Conservation (phyloP, 37 sponge, comb jelly and placozoan genomes). For the Spongilla lacustris region DNA sequence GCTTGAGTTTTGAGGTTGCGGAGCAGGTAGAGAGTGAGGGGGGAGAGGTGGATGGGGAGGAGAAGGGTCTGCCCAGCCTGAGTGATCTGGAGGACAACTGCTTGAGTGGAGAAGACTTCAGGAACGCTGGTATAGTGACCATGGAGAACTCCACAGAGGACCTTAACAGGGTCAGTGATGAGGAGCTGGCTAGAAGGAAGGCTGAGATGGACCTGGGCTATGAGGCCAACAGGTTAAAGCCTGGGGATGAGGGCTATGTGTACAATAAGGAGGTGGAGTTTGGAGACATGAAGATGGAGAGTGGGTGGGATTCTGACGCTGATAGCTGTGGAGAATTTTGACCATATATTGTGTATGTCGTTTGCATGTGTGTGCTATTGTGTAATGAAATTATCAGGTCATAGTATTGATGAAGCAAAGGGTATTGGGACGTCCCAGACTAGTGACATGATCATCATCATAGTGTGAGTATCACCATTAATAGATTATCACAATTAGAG, state of each 20-base stretch:
- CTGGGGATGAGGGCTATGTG: constrained; percentile 68
- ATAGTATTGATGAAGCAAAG: too few relatives aligned
- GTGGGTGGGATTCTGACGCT: constrained; percentile 81
- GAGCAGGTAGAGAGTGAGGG: neutral
- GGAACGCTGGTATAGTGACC: neutral
- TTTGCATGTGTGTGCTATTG: neutral
- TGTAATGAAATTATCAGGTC: neutral
- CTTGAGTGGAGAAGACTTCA: neutral
- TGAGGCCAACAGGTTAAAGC: constrained; percentile 55
- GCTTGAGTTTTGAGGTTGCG: neutral
- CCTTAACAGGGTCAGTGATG: constrained; percentile 71
- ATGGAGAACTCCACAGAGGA: constrained; percentile 31
- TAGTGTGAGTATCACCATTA: too few relatives aligned
- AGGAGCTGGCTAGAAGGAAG: constrained; percentile 35
- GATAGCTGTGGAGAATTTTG: neutral
- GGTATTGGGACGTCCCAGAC: too few relatives aligned
- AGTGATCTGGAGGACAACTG: neutral
- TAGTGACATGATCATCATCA: too few relatives aligned
- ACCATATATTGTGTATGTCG: neutral
- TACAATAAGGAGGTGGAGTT: constrained; percentile 88
- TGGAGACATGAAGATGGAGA: constrained; percentile 42
- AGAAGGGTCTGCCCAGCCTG: neutral
- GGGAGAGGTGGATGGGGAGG: neutral
- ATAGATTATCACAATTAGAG: too few relatives aligned
- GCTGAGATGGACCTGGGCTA: constrained; percentile 73